phyloP scores from a whole-genome alignment of 2,888 invertebrate genomes.

The Leucoma salicis region DNA sequence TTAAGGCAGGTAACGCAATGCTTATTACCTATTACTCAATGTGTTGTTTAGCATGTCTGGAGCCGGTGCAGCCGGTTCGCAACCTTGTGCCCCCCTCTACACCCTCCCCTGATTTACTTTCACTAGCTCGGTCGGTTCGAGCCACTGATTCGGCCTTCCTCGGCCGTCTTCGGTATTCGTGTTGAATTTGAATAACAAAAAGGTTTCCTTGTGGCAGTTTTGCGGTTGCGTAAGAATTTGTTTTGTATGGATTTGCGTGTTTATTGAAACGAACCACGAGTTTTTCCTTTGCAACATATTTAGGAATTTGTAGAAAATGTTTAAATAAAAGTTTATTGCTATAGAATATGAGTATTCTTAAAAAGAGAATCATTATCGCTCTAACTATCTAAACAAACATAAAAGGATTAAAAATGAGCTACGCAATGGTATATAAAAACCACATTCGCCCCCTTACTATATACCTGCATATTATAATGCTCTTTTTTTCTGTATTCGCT shows the following conservation, averaged over 20 bases:
- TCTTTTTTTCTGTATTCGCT: too few species aligned
- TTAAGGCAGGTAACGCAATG: slow-evolving; percentile 65
- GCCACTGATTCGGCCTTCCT: slow-evolving; percentile 50
- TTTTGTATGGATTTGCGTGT: slow-evolving; percentile 15
- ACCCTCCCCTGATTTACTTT: slow-evolving; percentile 60
- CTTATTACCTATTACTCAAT: slow-evolving; percentile 74
- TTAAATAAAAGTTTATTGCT: too few species aligned
- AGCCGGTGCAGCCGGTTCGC: slow-evolving; percentile 67
- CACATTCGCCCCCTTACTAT: too few species aligned
- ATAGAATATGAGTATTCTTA: too few species aligned
- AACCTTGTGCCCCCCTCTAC: slow-evolving; percentile 63
- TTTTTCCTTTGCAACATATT: too few species aligned
- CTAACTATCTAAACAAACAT: too few species aligned
- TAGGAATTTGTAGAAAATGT: too few species aligned
- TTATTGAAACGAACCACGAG: background rate
- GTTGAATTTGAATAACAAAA: slow-evolving; percentile 37
- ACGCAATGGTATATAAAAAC: too few species aligned
- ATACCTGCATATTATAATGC: too few species aligned
- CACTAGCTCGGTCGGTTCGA: slow-evolving; percentile 56
- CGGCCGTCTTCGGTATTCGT: slow-evolving; percentile 46
- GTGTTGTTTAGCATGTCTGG: slow-evolving; percentile 67
- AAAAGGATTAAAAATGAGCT: too few species aligned
- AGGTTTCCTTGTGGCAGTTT: slow-evolving; percentile 33
- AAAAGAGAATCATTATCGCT: too few species aligned
- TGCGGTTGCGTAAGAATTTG: slow-evolving; percentile 31